Evolutionary conservation across 1,140 invertebrate genomes (phyloP), one percentile per base, ranked within the genome.

Genomic region (Harpegnathos saltator): DNA sequence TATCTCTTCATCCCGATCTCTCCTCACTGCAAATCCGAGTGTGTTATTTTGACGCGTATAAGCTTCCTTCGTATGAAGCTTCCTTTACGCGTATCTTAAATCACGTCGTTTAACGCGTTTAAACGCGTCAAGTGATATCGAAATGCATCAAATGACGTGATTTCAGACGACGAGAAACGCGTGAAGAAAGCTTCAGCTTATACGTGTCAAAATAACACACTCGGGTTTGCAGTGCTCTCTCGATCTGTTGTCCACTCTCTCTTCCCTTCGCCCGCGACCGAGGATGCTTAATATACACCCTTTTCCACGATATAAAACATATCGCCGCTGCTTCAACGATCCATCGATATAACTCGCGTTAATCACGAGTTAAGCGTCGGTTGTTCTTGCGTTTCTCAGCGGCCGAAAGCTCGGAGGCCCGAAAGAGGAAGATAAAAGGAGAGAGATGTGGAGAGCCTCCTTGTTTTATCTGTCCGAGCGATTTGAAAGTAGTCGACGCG

Each of bases 1-100:
- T 44, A 58, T 44, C 65, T 38, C 66, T 66, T 44, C 38, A 77
- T n/a, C 48, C 26, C 29, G 29, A 38, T 69, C 63, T 69, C 5
- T 33, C 29, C 5, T 33, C 29, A 3, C 29, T 33, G 29, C 29
- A n/a, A n/a, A n/a, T n/a, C n/a, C n/a, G n/a, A n/a, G n/a, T n/a
- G n/a, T n/a, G n/a, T n/a, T n/a, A n/a, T n/a, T n/a, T n/a, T n/a
- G n/a, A n/a, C n/a, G n/a, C n/a, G n/a, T n/a, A n/a, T n/a, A n/a
- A n/a, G n/a, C n/a, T n/a, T n/a, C n/a, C n/a, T n/a, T n/a, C n/a
- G n/a, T n/a, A n/a, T n/a, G n/a, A n/a, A n/a, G n/a, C n/a, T n/a
- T n/a, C n/a, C n/a, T n/a, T n/a, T n/a, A n/a, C n/a, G n/a, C n/a
- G n/a, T n/a, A n/a, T n/a, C n/a, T n/a, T n/a, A n/a, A n/a, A n/a